Evolutionary conservation across 92 coral and sea anemone species (phyloP), one percentile per base, ranked within the genome.

Genomic region (Bergia puertoricense): DNA sequence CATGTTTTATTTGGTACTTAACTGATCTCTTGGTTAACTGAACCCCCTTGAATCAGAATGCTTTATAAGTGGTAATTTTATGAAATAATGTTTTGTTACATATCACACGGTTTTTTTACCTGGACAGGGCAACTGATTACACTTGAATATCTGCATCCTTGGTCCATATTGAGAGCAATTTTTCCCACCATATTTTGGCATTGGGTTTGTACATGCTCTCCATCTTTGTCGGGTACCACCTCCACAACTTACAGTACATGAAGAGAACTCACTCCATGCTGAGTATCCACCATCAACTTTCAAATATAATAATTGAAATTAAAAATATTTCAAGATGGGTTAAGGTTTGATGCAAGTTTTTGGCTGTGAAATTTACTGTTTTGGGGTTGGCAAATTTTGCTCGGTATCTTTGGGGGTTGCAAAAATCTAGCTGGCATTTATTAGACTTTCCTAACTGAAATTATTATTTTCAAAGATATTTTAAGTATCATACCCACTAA

Each of bases 211-310:
- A 87, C 96, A 94, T 39, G 38, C 72, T 22, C 96, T 91, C 85
- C 88, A 80, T 39, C 93, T 79, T 37, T 89, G 48, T 44, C 91
- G 94, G 11, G 81, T 81, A 13, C 96, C 96, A 74, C 88, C 93
- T 5, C 96, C 96, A 79, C 96, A 94, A 0, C 92, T 79, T 59
- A 92, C 92, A 18, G 93, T 86, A 68, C 96, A 92, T 42, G 51
- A 80, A 18, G 92, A 91, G 86, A 88, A 94, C 20, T 48, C 43
- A 80, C 90, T 77, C 96, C 96, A 94, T 50, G 85, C 54, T 30
- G 93, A 68, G 88, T 92, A 94, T 45, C 89, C 89, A 42, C 96
- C 96, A 65, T 94, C 82, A 74, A 92, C 96, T 94, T 76, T 85
- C 57, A 51, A 51, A 22, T n/a, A 36, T 5, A 81, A 39, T 44